phyloP scores from a whole-genome alignment of 1,140 invertebrate species.

The Heterodera carotae region DNA sequence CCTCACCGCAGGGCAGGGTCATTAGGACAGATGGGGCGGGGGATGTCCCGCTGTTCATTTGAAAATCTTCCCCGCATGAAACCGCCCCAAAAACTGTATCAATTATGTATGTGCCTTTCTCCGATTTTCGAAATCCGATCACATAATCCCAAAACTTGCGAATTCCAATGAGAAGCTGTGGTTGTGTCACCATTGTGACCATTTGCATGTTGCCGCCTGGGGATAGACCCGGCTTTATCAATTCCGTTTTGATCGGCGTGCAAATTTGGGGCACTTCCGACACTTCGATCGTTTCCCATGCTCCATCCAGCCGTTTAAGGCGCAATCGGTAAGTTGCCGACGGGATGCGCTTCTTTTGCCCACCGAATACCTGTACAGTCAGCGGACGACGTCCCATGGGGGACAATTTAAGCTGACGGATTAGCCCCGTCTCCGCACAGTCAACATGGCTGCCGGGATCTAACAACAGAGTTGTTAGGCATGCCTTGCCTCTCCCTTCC shows the following conservation, averaged over 20 bases:
- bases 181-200: background rate
- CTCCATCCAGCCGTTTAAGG: background rate
- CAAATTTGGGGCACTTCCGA: background rate
- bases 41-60: background rate
- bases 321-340: too few relatives aligned
- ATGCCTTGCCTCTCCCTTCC: background rate
- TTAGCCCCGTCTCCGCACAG: too few relatives aligned
- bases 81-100: conserved; percentile 2
- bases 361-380: too few relatives aligned
- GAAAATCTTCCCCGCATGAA: background rate
- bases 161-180: background rate
- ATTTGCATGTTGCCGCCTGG: background rate
- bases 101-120: background rate
- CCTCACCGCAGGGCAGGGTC: too few relatives aligned
- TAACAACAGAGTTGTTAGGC: too few relatives aligned
- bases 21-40: background rate
- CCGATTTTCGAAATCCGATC: background rate
- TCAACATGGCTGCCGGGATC: too few relatives aligned
- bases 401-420: too few relatives aligned
- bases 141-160: conserved; percentile 12
- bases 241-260: background rate
- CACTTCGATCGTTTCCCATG: background rate
- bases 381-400: too few relatives aligned
- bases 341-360: too few relatives aligned
- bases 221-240: too few relatives aligned